Evolutionary conservation across 2,797 vertebrate species (phyloP), one percentile per base, ranked within the genome.

Genomic region (Nothura maculosa): DNA sequence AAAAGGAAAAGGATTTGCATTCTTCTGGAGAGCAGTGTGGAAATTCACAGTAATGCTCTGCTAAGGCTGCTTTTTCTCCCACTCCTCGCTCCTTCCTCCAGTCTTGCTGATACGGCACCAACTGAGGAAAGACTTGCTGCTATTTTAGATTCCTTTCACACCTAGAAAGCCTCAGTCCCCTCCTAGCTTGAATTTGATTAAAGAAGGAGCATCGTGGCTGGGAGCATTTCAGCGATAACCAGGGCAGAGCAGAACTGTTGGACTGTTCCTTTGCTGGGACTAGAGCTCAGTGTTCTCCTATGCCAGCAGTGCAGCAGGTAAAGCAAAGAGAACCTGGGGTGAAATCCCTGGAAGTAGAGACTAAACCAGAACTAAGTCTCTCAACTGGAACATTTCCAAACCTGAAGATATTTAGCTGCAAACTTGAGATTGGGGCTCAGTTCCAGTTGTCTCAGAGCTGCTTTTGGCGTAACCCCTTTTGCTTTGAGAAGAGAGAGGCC

Each of bases 391-490:
- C 20, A 18, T 28, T 74, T 52, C 12, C 15, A 73, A 57, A 30
- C 40, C 38, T 7, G 36, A 27, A 38, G 18, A n/a, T 4, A 4
- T 72, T 75, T 68, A 10, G 10, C 58, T 81, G 87, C 62, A 69
- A 4, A 50, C 28, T 19, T 11, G 55, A 69, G 67, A 27, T 81
- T 66, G 77, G 34, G 24, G 36, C 30, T 58, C 0, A 0, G 17
- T 13, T 64, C 34, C 67, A 40, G 32, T 45, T 80, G 81, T 36
- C 16, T 8, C 17, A 0, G 0, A 1, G 67, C 45, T 81, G 62
- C 66, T 74, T 80, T 89, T 36, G 62, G 73, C 78, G 21, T 82
- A 32, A 14, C 70, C 25, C 40, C n/a, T 9, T 91, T 86, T 72
- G 28, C 21, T 72, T 79, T 58, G 43, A 66, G 61, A 40, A 73